Conservation (phyloP, 2,888 invertebrate genomes). For the Bruchidius siliquastri region DNA sequence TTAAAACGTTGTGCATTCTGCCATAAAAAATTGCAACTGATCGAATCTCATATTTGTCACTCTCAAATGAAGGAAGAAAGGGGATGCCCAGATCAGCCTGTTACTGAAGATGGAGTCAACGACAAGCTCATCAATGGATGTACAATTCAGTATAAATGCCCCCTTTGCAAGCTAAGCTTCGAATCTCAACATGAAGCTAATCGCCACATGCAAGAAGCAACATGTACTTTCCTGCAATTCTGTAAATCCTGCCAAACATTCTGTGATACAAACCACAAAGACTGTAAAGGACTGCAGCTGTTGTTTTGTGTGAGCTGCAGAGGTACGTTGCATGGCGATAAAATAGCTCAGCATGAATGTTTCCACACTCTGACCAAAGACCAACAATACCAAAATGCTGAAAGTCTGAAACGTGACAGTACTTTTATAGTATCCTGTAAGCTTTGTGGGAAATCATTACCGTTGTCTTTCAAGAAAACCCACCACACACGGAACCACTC, state of each 20-base stretch:
- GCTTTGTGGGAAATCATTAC: background rate
- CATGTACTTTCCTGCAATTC: constrained; percentile 1
- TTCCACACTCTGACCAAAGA: background rate
- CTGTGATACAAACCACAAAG: background rate
- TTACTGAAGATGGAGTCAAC: background rate
- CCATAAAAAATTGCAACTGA: background rate
- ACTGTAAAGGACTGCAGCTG: background rate
- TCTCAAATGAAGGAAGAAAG: no score
- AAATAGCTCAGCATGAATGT: background rate
- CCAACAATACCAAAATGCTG: background rate
- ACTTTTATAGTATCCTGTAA: background rate
- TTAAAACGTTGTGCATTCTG: background rate
- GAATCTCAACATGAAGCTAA: background rate
- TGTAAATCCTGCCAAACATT: constrained; percentile 1
- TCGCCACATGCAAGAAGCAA: background rate
- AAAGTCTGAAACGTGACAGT: background rate
- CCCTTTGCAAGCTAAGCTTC: background rate
- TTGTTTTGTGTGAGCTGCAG: constrained; percentile 1
- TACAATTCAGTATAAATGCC: background rate
- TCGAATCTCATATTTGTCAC: background rate
- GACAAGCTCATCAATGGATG: background rate
- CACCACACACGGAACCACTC: background rate
- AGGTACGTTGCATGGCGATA: background rate
- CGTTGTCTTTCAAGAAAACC: background rate
- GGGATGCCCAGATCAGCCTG: no score